These are phyloP conservation scores for Periophthalmus modestus DNA, from an alignment of 2,113 vertebrate species.

Conservation along the genomic window DNA sequence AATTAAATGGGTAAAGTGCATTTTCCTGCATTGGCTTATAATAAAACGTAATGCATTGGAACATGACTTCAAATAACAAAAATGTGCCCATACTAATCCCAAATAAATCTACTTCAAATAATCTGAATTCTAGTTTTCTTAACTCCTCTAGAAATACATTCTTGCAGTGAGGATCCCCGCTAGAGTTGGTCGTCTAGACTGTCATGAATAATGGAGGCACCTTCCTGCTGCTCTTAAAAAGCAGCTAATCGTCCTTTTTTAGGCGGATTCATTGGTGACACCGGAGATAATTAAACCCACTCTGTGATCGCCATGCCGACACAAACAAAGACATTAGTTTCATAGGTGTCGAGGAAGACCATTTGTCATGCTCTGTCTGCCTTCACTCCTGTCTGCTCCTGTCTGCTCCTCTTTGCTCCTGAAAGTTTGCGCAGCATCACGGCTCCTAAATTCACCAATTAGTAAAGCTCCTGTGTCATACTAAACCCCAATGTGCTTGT, in stretches of 20 bases:
- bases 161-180: constrained; percentile 53
- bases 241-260: constrained; percentile 62
- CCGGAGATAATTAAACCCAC: constrained; percentile 62
- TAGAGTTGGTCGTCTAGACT: constrained; percentile 60
- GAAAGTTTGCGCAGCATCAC: constrained; percentile 2
- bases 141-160: background rate
- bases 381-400: constrained; percentile 6
- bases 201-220: constrained; percentile 71
- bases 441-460: background rate
- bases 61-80: no score
- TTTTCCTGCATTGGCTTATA: no score
- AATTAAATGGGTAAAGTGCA: no score
- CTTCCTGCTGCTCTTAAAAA: constrained; percentile 55
- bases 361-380: constrained; percentile 22
- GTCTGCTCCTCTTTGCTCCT: background rate
- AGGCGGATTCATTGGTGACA: constrained; percentile 51
- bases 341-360: background rate
- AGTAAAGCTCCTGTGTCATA: background rate
- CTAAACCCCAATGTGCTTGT: background rate
- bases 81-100: no score
- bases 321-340: constrained; percentile 43
- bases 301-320: constrained; percentile 34
- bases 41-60: no score
- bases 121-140: background rate
- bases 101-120: background rate